Conservation (phyloP, 2,113 vertebrate species). For the Pandion haliaetus region DNA sequence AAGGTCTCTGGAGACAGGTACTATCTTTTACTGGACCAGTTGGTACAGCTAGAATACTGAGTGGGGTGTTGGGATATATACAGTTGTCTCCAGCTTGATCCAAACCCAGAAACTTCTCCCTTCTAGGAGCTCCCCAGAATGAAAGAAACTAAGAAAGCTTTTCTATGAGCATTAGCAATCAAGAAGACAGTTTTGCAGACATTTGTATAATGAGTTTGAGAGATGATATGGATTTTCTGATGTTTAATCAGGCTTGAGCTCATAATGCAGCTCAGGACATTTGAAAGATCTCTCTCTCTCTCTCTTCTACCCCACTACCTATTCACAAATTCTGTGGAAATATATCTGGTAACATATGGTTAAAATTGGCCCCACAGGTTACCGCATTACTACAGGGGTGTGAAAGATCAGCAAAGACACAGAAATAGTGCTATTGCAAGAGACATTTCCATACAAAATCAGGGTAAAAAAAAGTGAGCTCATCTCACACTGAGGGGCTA, state of each 20-base stretch:
- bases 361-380: background rate
- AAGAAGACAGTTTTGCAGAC: background rate
- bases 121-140: background rate
- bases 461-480: background rate
- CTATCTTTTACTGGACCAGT: background rate
- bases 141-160: background rate
- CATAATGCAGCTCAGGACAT: background rate
- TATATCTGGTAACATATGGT: background rate
- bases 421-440: background rate
- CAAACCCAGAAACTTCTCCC: background rate
- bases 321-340: background rate
- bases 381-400: background rate
- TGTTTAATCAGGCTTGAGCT: constrained; percentile 1
- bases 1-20: background rate
- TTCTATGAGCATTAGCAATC: background rate
- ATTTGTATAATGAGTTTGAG: background rate
- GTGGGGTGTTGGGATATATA: background rate
- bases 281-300: background rate
- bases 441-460: constrained; percentile 11
- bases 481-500: background rate
- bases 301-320: background rate
- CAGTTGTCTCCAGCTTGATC: background rate
- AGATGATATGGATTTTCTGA: background rate
- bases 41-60: background rate
- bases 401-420: background rate